Evolutionary conservation across 1,140 invertebrate species (phyloP).

Genomic region (Caenorhabditis tropicalis): DNA sequence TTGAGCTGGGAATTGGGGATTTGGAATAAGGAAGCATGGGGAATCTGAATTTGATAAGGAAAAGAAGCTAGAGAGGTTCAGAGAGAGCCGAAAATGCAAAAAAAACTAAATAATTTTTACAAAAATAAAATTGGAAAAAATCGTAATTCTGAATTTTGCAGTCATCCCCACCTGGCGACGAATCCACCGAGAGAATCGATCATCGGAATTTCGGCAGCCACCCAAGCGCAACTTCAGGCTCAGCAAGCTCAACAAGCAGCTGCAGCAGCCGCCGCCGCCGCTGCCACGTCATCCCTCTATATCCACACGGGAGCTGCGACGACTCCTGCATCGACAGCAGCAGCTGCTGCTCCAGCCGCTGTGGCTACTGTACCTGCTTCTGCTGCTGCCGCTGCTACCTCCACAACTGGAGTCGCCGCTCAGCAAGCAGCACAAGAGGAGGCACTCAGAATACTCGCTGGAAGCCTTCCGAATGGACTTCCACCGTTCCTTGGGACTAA

Average conservation of each 20-base stretch:
- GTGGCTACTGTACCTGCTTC: neutral
- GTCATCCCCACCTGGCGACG: no score
- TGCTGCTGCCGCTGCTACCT: neutral
- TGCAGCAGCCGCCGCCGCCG: neutral
- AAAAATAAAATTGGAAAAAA: no score
- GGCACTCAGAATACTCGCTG: neutral
- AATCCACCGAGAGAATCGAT: neutral
- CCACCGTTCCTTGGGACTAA: neutral
- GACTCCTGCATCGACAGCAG: neutral
- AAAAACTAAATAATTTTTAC: no score
- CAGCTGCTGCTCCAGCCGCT: neutral
- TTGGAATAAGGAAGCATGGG: no score
- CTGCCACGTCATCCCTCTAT: neutral
- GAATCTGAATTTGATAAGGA: no score
- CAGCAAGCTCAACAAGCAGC: conserved; percentile 11
- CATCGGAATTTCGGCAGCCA: neutral
- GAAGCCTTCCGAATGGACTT: neutral
- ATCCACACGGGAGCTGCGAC: neutral
- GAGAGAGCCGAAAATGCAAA: no score
- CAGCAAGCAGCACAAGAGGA: neutral
- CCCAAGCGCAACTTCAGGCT: neutral
- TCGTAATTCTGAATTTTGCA: no score
- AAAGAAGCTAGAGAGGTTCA: no score
- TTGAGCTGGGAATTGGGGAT: no score
- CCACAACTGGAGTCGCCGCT: no score